Percentiles rank a stretch among this genome's conserved stretches.
These are phyloP conservation scores for Crambe crambe DNA, from an alignment of 37 sponge, comb jelly and placozoan genomes.

Conservation along the genomic window DNA sequence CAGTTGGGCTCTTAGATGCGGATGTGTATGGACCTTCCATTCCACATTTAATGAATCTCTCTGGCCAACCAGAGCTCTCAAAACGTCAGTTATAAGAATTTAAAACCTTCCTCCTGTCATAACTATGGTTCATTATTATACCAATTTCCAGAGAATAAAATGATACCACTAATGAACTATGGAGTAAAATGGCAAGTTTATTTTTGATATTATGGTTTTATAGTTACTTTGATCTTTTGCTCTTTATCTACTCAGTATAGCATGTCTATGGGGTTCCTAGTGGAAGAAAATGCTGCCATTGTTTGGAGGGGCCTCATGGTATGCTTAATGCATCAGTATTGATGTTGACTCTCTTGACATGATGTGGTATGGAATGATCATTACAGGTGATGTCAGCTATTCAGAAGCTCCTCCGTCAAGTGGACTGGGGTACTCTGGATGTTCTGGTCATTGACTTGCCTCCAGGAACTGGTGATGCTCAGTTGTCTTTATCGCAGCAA, in stretches of 20 bases:
- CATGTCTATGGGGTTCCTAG: constrained; percentile 99
- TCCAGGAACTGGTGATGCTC: constrained; percentile 99
- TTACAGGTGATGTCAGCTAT: constrained; percentile 95
- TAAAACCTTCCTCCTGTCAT: background rate
- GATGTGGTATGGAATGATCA: background rate
- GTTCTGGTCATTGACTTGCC: constrained; percentile 97
- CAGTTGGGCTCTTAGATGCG: constrained; percentile 95
- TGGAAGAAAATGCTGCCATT: constrained; percentile 90
- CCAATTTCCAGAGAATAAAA: constrained; percentile 62
- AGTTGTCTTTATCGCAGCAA: constrained; percentile 90
- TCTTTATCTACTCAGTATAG: constrained; percentile 36
- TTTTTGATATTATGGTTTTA: background rate
- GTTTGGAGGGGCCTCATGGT: constrained; percentile 99
- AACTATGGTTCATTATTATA: background rate
- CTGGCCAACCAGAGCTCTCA: constrained; percentile 71
- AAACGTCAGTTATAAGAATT: constrained; percentile 46
- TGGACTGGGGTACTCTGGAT: constrained; percentile 93
- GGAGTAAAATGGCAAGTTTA: constrained; percentile 85
- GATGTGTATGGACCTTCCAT: constrained; percentile 99
- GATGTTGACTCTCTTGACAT: background rate
- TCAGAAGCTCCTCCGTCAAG: constrained; percentile 81
- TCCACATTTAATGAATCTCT: constrained; percentile 93
- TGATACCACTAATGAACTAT: constrained; percentile 91
- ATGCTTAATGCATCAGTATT: background rate
- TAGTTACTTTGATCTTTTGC: background rate